Evolutionary conservation across 92 coral and sea anemone species (phyloP), one percentile per base, ranked within the genome.

Genomic region (Chrysogorgia sp.): DNA sequence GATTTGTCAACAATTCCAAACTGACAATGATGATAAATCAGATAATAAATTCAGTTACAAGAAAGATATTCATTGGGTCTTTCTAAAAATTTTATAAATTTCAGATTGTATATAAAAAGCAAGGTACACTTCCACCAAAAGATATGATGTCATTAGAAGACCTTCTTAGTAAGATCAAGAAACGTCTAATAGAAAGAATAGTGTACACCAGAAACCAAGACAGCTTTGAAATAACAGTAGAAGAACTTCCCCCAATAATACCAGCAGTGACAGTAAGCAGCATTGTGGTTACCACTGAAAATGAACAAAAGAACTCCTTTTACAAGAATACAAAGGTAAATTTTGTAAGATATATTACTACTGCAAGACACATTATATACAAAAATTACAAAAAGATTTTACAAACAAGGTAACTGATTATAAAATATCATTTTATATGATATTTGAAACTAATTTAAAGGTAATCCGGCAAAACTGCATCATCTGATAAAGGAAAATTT

Each of bases 381-480:
- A n/a, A n/a, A n/a, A n/a, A n/a, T n/a, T n/a, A n/a, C n/a, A n/a
- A n/a, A n/a, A n/a, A n/a, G n/a, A n/a, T n/a, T n/a, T n/a, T n/a
- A n/a, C n/a, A n/a, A n/a, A n/a, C n/a, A n/a, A n/a, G n/a, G n/a
- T n/a, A n/a, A n/a, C n/a, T n/a, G n/a, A n/a, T n/a, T n/a, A n/a
- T n/a, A n/a, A n/a, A n/a, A n/a, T n/a, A n/a, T n/a, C n/a, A n/a
- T n/a, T n/a, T n/a, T n/a, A n/a, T n/a, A n/a, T n/a, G n/a, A n/a
- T n/a, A n/a, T 37, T 4, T 37, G 12, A 37, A 4, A 4, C 12
- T 12, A 37, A 37, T 37, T 37, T 12, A 12, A 37, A 81, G 85
- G 85, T 56, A 80, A 81, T 70, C 85, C 85, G 10, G 85, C 85
- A 1, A 63, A 40, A 57, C 59, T 81, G 10, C 85, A 81, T 29